Percentiles rank a stretch among this genome's conserved stretches.
phyloP scores from a whole-genome alignment of 53 echinoderm and acorn worm species.

The Astropecten irregularis region DNA sequence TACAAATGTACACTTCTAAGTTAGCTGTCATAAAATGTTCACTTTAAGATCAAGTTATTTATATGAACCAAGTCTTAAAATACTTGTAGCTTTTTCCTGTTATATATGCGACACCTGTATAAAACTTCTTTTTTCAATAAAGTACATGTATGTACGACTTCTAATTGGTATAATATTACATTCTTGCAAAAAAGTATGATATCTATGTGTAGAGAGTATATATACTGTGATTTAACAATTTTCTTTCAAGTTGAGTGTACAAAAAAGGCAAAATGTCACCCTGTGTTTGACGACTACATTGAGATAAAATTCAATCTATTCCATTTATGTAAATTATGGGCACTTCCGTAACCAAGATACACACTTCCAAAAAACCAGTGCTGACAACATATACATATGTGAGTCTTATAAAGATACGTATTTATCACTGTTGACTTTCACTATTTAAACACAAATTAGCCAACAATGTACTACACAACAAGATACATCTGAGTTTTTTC shows the following conservation, averaged over 20 bases:
- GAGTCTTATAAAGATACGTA: background rate
- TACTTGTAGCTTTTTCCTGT: background rate
- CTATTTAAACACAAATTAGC: background rate
- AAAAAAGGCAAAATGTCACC: slow-evolving; percentile 18
- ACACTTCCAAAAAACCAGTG: slow-evolving; percentile 11
- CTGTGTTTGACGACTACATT: background rate
- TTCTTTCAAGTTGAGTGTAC: background rate
- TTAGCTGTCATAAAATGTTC: background rate
- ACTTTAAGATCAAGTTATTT: background rate
- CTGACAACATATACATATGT: slow-evolving; percentile 9
- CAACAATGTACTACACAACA: too few species aligned
- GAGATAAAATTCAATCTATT: background rate
- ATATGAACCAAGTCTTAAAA: background rate
- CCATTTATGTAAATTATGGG: background rate
- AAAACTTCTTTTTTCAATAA: background rate
- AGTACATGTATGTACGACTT: background rate
- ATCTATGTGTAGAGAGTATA: background rate
- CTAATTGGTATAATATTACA: background rate
- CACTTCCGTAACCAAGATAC: slow-evolving; percentile 3
- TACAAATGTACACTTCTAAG: background rate
- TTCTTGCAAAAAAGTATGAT: background rate
- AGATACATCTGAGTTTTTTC: too few species aligned
- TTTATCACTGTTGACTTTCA: background rate
- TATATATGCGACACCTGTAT: background rate
- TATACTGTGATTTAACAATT: background rate